Conservation (phyloP, 1,140 invertebrate genomes). For the Periplaneta americana region DNA sequence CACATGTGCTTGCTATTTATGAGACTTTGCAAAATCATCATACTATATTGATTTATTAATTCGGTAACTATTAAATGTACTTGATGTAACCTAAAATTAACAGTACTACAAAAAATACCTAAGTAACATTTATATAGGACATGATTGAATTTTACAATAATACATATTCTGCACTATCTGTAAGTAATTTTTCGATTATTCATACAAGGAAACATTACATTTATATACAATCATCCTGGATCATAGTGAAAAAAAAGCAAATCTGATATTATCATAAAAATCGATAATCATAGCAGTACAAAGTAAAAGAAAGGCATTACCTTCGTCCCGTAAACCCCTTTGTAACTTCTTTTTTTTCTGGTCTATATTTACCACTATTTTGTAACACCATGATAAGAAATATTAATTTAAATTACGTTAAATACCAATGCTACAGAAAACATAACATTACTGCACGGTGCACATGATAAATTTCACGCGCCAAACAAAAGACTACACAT, state of each 20-base stretch:
- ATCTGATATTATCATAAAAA: background rate
- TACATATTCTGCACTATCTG: background rate
- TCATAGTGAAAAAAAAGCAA: too few relatives aligned
- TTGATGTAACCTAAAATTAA: too few relatives aligned
- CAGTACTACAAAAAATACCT: too few relatives aligned
- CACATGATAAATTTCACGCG: background rate
- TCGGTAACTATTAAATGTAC: too few relatives aligned
- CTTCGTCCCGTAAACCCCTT: conserved; percentile 34
- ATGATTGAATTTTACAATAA: conserved; percentile 11
- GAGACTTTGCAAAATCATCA: too few relatives aligned
- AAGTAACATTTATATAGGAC: background rate
- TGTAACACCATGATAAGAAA: conserved; percentile 29
- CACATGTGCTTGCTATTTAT: too few relatives aligned
- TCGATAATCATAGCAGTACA: conserved; percentile 8
- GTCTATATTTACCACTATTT: conserved; percentile 49
- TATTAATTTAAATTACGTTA: background rate
- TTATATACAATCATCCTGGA: too few relatives aligned
- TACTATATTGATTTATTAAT: too few relatives aligned
- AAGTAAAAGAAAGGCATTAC: conserved; percentile 27
- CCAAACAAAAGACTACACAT: background rate
- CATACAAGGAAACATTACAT: background rate
- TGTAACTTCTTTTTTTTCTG: conserved; percentile 38
- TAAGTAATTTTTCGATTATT: conserved; percentile 5
- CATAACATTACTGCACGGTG: background rate
- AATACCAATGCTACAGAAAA: background rate